phyloP scores from a whole-genome alignment of 2,888 invertebrate species.

The Drosophila meridionalis region DNA sequence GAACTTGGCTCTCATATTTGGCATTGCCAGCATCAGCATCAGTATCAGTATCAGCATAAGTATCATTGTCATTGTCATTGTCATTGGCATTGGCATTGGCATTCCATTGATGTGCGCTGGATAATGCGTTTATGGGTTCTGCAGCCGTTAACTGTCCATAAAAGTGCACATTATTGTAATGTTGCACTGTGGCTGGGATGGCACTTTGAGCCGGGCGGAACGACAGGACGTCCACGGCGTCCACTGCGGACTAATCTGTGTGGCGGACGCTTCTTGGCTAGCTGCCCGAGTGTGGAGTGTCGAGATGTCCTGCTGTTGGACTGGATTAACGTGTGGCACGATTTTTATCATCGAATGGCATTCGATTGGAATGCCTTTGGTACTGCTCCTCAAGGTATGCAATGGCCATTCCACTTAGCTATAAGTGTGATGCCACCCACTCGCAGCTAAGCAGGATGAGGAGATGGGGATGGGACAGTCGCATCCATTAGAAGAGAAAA shows the following conservation, averaged over 20 bases:
- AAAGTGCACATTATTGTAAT: slow-evolving; percentile 82
- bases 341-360: slow-evolving; percentile 79
- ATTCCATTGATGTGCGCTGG: slow-evolving; percentile 66
- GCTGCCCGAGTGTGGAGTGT: slow-evolving; percentile 17
- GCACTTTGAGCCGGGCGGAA: slow-evolving; percentile 59
- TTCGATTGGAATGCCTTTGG: slow-evolving; percentile 73
- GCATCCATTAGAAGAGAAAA: slow-evolving; percentile 55
- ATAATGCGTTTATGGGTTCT: slow-evolving; percentile 78
- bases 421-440: slow-evolving; percentile 28
- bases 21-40: not conserved
- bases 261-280: slow-evolving; percentile 25
- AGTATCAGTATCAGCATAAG: no score
- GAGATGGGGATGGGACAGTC: not conserved
- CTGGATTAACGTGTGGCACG: slow-evolving; percentile 77
- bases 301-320: slow-evolving; percentile 57
- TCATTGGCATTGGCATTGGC: slow-evolving; percentile 56
- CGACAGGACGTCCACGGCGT: slow-evolving; percentile 50
- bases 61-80: slow-evolving; percentile 25
- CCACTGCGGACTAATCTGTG: slow-evolving; percentile 41
- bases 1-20: slow-evolving; percentile 22
- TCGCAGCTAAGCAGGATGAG: not conserved
- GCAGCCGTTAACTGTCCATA: slow-evolving; percentile 80
- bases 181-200: slow-evolving; percentile 73
- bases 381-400: slow-evolving; percentile 58
- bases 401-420: slow-evolving; percentile 20